Evolutionary conservation across 2,888 invertebrate genomes (phyloP).

Genomic region (Polyommatus icarus): DNA sequence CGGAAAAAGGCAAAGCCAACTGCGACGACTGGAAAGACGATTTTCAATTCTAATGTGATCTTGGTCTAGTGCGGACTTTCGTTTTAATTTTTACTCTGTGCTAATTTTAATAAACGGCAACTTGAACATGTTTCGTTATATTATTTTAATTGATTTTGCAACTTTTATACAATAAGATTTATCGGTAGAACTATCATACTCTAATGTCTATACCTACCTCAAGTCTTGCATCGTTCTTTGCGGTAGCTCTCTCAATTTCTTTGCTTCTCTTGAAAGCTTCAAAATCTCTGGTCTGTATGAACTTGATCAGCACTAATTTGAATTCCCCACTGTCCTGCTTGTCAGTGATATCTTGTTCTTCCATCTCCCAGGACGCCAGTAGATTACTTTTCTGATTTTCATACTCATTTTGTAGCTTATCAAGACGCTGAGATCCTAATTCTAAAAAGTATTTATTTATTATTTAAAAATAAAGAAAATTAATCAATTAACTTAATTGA

Average conservation of each 20-base stretch:
- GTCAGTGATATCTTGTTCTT: constrained; percentile 75
- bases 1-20: constrained; percentile 85
- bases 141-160: neutral
- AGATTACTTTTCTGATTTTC: constrained; percentile 78
- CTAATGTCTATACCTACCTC: constrained; percentile 54
- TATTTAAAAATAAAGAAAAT: too few species aligned
- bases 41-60: constrained; percentile 31
- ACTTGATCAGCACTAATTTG: constrained; percentile 80
- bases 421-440: constrained; percentile 79
- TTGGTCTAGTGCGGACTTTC: neutral
- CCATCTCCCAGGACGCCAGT: constrained; percentile 76
- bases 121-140: neutral
- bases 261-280: constrained; percentile 53
- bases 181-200: neutral
- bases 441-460: constrained; percentile 54
- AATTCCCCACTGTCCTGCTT: constrained; percentile 78
- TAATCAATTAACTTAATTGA: too few species aligned
- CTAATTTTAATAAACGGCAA: neutral
- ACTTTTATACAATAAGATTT: neutral
- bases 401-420: constrained; percentile 78
- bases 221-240: constrained; percentile 66
- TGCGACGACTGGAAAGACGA: constrained; percentile 85
- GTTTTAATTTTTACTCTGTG: neutral
- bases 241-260: constrained; percentile 58
- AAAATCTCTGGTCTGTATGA: constrained; percentile 76